phyloP scores from a whole-genome alignment of 1,140 invertebrate species.

The Sarcophaga peregrina region DNA sequence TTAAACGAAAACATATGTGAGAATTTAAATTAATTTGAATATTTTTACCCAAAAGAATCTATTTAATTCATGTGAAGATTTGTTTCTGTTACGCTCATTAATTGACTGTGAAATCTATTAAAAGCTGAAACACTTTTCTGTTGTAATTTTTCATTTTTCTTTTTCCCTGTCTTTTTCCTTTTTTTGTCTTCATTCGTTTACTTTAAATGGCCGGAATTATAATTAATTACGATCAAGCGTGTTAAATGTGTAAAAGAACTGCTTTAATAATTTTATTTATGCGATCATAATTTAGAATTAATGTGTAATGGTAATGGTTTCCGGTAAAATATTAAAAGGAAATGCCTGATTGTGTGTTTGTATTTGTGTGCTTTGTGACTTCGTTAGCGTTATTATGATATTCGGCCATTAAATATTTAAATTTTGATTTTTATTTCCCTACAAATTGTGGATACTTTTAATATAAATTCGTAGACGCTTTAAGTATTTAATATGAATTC shows the following conservation, averaged over 20 bases:
- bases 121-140: not conserved
- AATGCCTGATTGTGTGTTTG: not conserved
- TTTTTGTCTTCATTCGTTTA: not conserved
- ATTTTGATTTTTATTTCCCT: no score
- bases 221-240: slow-evolving; percentile 22
- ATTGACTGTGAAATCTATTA: slow-evolving; percentile 11
- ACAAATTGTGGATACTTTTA: no score
- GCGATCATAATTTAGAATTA: slow-evolving; percentile 22
- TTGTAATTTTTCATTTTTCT: not conserved
- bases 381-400: no score
- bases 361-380: not conserved
- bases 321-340: not conserved
- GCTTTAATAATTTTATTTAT: slow-evolving; percentile 20
- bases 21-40: slow-evolving; percentile 1
- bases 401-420: no score
- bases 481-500: no score
- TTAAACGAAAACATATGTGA: slow-evolving; percentile 13
- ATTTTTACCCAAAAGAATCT: not conserved
- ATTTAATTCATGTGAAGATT: not conserved
- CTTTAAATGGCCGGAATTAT: not conserved
- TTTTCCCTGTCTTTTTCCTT: not conserved
- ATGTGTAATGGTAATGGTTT: slow-evolving; percentile 6
- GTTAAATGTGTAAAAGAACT: not conserved
- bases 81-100: not conserved
- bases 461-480: no score